phyloP scores from a whole-genome alignment of 2,888 invertebrate genomes.

The Deroplatys truncata region DNA sequence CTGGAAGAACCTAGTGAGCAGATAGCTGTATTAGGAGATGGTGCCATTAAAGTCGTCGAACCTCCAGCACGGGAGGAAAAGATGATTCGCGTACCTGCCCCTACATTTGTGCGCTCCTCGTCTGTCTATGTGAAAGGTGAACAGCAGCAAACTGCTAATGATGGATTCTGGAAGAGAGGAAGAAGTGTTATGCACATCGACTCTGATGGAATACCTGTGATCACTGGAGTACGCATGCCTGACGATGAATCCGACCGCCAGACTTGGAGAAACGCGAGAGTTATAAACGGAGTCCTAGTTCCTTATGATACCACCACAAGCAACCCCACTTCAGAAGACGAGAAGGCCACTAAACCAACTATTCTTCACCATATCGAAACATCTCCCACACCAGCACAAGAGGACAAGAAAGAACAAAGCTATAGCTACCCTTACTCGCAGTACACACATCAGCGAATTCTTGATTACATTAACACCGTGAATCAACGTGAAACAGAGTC shows the following conservation, averaged over 20 bases:
- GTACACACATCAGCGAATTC: slow-evolving; percentile 11
- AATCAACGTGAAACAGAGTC: slow-evolving; percentile 22
- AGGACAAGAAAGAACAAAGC: not conserved
- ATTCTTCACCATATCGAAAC: not conserved
- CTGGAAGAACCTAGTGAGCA: slow-evolving; percentile 31
- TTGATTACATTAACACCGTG: slow-evolving; percentile 27
- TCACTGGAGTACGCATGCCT: slow-evolving; percentile 77
- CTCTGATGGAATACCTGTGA: slow-evolving; percentile 70
- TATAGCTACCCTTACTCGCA: not conserved
- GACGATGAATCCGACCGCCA: slow-evolving; percentile 80
- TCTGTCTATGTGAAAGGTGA: slow-evolving; percentile 54
- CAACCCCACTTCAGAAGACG: not conserved
- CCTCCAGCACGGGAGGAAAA: slow-evolving; percentile 16
- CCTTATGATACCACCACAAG: slow-evolving; percentile 52
- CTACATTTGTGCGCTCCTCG: slow-evolving; percentile 65
- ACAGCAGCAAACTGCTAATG: slow-evolving; percentile 36
- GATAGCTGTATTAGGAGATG: not conserved
- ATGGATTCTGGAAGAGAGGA: slow-evolving; percentile 57
- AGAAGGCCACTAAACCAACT: not conserved
- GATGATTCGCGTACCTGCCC: slow-evolving; percentile 53
- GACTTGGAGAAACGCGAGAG: slow-evolving; percentile 83
- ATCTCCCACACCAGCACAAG: not conserved
- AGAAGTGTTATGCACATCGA: slow-evolving; percentile 62
- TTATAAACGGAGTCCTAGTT: slow-evolving; percentile 76
- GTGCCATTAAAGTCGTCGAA: not conserved